Evolutionary conservation across 2,888 invertebrate species (phyloP), one percentile per base, ranked within the genome.

Genomic region (Eurois occulta): DNA sequence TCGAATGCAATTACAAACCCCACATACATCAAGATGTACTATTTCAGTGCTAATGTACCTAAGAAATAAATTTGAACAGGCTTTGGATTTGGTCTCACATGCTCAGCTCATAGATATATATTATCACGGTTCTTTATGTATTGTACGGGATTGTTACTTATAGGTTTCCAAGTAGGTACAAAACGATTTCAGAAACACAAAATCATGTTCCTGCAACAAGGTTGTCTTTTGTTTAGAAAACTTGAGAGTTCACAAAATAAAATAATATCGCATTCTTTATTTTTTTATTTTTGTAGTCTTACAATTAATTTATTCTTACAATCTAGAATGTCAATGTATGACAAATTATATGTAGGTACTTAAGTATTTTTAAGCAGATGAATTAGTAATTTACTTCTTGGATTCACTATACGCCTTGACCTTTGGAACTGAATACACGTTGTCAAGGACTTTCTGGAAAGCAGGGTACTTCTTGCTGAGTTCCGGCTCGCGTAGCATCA

Each of bases 391-490:
- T 62, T 62, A 62, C 3, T 65, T 65, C 43, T 65, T 41, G n/a
- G 41, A 65, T 41, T 41, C 65, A 18, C 41, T 41, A 41, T 65
- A 65, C 18, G 92, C 92, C 81, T 95, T 95, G 73, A 96, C 88
- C 8, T 92, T 92, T 0, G 94, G 94, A 64, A 88, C 76, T 4
- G 91, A 84, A 2, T 86, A 85, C 38, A 72, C 72, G 21, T 64
- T 48, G 28, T 72, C 72, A 16, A 65, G 8, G 24, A 95, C 72
- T 64, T 94, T 93, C 84, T 93, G 91, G 86, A 96, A 81, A 16
- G 89, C 90, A 0, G 95, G 95, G 83, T 93, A 93, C 77, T 93
- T 91, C 71, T 92, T 88, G 64, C 91, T 92, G 3, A 94, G 58
- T 41, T 95, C 92, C 3, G 91, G 89, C 64, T 88, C 88, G 62